phyloP scores from a whole-genome alignment of 2,113 vertebrate genomes.

The Murina feae region DNA sequence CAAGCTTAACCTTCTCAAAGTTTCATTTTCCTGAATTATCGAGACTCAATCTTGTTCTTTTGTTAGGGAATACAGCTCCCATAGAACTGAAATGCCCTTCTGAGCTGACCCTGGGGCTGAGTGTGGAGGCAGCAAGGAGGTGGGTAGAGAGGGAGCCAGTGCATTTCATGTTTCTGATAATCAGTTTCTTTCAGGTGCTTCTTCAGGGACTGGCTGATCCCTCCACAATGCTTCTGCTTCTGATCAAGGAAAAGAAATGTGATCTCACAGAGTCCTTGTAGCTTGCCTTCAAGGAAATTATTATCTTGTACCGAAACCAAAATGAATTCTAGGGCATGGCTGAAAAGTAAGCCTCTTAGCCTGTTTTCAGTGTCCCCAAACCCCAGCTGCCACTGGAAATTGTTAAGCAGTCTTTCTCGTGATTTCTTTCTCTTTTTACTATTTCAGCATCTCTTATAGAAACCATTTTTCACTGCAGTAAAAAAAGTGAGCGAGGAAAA shows the following conservation, averaged over 20 bases:
- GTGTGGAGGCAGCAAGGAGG: background rate
- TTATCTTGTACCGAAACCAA: slow-evolving; percentile 19
- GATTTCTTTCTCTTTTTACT: slow-evolving; percentile 5
- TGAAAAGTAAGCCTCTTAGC: slow-evolving; percentile 1
- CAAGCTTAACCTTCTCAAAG: slow-evolving; percentile 25
- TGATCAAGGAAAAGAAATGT: background rate
- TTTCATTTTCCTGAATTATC: slow-evolving; percentile 45
- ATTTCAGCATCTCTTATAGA: background rate
- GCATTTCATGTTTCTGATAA: background rate
- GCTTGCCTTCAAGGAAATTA: slow-evolving; percentile 12
- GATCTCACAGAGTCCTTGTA: slow-evolving; percentile 20
- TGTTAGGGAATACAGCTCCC: slow-evolving; percentile 8
- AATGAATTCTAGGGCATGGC: background rate
- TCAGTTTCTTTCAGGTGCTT: slow-evolving; percentile 47
- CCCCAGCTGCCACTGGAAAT: background rate
- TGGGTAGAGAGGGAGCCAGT: background rate
- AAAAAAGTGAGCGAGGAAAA: background rate
- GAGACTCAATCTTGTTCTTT: slow-evolving; percentile 36
- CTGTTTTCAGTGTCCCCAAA: background rate
- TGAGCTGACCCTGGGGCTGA: background rate
- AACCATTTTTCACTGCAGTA: background rate
- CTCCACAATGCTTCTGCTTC: background rate
- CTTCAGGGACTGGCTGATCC: background rate
- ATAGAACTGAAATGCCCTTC: background rate
- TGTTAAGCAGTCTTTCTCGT: slow-evolving; percentile 23